These are phyloP conservation scores for Taeniopygia guttata DNA, from an alignment of 2,797 vertebrate species.

Conservation along the genomic window DNA sequence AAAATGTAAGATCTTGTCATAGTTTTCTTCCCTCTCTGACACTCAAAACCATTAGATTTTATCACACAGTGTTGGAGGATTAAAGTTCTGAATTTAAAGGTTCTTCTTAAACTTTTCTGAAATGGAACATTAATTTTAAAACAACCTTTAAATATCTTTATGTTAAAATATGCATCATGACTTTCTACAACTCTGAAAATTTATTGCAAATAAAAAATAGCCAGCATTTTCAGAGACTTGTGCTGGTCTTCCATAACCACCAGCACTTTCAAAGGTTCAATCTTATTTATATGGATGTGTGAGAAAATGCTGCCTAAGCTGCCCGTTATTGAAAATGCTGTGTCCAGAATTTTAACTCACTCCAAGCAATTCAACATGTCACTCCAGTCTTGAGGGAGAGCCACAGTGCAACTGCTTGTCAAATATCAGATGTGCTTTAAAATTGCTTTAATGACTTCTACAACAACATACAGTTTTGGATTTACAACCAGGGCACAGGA, in stretches of 20 bases:
- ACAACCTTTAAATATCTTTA: not conserved
- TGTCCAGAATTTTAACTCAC: slow-evolving; percentile 1
- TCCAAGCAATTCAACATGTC: not conserved
- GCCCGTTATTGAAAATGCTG: not conserved
- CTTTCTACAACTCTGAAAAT: not conserved
- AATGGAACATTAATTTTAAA: not conserved
- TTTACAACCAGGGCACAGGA: not conserved
- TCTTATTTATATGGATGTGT: not conserved
- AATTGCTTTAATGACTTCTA: slow-evolving; percentile 30
- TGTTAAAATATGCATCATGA: not conserved
- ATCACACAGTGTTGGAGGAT: not conserved
- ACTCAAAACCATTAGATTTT: not conserved
- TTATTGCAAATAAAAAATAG: not conserved
- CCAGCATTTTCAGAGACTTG: not conserved
- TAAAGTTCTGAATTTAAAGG: not conserved
- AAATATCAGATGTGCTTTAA: slow-evolving; percentile 20
- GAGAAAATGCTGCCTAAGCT: slow-evolving; percentile 1
- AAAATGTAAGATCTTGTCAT: not conserved
- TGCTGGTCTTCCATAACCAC: not conserved
- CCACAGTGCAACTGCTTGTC: not conserved
- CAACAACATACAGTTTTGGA: not conserved
- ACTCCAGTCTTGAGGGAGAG: not conserved
- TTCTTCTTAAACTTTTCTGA: not conserved
- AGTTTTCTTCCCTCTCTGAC: not conserved
- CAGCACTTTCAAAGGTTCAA: not conserved